Conservation (phyloP, 1,140 invertebrate species). For the Helicoverpa armigera region DNA sequence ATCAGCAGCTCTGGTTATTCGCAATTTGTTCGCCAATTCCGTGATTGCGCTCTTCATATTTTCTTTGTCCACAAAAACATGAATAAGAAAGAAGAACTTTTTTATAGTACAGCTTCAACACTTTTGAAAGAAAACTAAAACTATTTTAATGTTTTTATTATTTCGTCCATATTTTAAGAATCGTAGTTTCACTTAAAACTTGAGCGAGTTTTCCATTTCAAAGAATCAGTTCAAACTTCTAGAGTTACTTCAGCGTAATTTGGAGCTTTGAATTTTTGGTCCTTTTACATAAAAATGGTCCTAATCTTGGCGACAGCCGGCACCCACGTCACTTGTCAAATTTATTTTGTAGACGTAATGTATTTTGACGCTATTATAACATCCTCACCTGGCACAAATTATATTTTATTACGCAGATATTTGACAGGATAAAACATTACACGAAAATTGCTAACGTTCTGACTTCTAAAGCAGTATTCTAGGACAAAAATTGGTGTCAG, state of each 20-base stretch:
- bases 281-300: not conserved
- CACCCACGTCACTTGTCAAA: conserved; percentile 35
- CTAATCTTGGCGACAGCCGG: conserved; percentile 9
- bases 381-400: conserved; percentile 39
- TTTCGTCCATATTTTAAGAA: not conserved
- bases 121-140: not conserved
- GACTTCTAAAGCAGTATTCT: not conserved
- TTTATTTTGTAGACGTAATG: conserved; percentile 37
- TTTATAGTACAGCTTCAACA: not conserved
- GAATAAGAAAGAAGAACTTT: not conserved
- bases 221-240: not conserved
- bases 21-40: conserved; percentile 7
- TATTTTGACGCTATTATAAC: conserved; percentile 36
- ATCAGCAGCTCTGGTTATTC: not conserved
- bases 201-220: not conserved
- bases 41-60: conserved; percentile 13
- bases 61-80: not conserved
- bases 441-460: not conserved
- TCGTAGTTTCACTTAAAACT: conserved; percentile 8
- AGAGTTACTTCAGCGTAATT: not conserved
- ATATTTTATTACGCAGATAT: conserved; percentile 46
- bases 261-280: not conserved
- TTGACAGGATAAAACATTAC: conserved; percentile 29
- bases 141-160: conserved; percentile 12
- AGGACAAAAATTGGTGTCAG: not conserved